A percentile compares a stretch with the other conserved stretches of the same genome.
Evolutionary conservation across 2,113 vertebrate genomes (phyloP).

Genomic region (Catharus bicknelli): DNA sequence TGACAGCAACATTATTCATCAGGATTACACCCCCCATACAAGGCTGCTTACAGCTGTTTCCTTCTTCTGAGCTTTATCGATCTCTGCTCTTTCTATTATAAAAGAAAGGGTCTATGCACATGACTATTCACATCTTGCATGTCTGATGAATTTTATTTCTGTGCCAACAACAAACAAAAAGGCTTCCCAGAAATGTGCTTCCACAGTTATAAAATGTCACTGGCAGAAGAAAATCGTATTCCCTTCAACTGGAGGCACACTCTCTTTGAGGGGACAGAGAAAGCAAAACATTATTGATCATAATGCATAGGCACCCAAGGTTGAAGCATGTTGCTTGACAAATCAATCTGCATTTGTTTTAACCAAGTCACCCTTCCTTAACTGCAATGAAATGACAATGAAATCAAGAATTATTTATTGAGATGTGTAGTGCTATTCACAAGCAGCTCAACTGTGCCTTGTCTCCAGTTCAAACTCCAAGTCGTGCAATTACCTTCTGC

Average conservation of each 20-base stretch:
- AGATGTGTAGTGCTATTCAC: conserved; percentile 40
- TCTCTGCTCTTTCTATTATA: conserved; percentile 80
- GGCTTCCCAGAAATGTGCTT: not conserved
- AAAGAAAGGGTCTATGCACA: conserved; percentile 79
- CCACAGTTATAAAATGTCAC: not conserved
- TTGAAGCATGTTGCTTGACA: conserved; percentile 55
- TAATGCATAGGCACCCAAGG: conserved; percentile 58
- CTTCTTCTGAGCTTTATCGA: conserved; percentile 81
- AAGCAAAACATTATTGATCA: conserved; percentile 60
- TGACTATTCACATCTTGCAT: conserved; percentile 84
- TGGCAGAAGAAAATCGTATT: not conserved
- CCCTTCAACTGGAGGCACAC: conserved; percentile 11
- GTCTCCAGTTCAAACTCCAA: not conserved
- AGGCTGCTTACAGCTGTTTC: conserved; percentile 78
- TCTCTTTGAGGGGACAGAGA: conserved; percentile 35
- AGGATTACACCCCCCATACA: conserved; percentile 82
- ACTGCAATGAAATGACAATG: conserved; percentile 52
- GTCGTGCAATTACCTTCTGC: not conserved
- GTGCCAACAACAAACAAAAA: not conserved
- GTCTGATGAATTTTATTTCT: conserved; percentile 78
- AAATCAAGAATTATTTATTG: conserved; percentile 67
- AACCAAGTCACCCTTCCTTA: conserved; percentile 60
- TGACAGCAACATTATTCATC: conserved; percentile 97
- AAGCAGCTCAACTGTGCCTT: not conserved
- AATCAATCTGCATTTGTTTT: conserved; percentile 66